Evolutionary conservation across 2,888 invertebrate genomes (phyloP).

Genomic region (Brachyptera risi): DNA sequence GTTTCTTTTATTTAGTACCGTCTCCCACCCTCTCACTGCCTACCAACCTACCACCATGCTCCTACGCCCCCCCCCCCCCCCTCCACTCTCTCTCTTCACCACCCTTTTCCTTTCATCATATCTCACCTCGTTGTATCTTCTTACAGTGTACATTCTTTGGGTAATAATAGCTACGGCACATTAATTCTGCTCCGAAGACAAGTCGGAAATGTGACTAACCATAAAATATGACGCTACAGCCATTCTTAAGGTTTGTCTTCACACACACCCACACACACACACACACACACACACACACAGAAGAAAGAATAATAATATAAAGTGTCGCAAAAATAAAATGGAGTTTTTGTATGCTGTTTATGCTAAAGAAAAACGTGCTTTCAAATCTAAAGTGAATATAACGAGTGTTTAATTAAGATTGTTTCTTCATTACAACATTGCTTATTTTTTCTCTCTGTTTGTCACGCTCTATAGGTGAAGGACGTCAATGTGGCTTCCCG

Average conservation of each 20-base stretch:
- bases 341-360: not conserved
- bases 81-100: not conserved
- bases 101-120: not conserved
- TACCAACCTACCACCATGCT: conserved; percentile 6
- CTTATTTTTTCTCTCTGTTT: too few species aligned
- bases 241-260: not conserved
- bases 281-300: too few species aligned
- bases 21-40: not conserved
- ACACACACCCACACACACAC: too few species aligned
- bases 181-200: conserved; percentile 25
- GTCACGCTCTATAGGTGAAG: too few species aligned
- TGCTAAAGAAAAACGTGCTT: too few species aligned
- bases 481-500: conserved; percentile 38
- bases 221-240: conserved; percentile 26
- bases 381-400: too few species aligned
- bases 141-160: conserved; percentile 14
- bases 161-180: conserved; percentile 26
- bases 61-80: not conserved
- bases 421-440: too few species aligned
- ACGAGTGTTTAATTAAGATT: not conserved
- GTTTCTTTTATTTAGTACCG: conserved; percentile 5
- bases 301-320: conserved; percentile 6
- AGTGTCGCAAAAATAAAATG: not conserved
- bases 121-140: conserved; percentile 7
- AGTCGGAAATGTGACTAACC: conserved; percentile 29